Percentiles rank a stretch among this genome's conserved stretches.
Conservation (phyloP, 1,140 invertebrate species). For the Aphelenchoides avenae region DNA sequence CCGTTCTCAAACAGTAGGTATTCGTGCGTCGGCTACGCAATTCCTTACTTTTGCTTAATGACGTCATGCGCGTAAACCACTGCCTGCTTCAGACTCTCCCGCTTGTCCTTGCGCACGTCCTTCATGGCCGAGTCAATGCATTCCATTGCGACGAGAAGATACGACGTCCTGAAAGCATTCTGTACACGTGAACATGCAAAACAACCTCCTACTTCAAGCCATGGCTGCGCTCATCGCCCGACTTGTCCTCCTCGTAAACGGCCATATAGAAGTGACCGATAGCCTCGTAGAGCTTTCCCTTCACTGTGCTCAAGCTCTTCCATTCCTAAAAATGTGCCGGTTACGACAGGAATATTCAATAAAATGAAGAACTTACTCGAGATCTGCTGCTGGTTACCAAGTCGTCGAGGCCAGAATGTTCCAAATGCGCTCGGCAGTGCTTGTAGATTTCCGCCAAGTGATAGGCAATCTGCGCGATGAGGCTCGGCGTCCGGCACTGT, state of each 20-base stretch:
- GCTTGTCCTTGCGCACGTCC: slow-evolving; percentile 69
- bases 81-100: slow-evolving; percentile 64
- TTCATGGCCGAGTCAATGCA: slow-evolving; percentile 76
- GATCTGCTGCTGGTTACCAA: slow-evolving; percentile 70
- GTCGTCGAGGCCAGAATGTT: slow-evolving; percentile 65
- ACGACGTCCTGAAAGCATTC: slow-evolving; percentile 48
- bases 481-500: slow-evolving; percentile 84
- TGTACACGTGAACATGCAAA: slow-evolving; percentile 27
- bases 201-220: slow-evolving; percentile 7
- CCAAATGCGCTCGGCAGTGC: slow-evolving; percentile 6
- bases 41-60: slow-evolving; percentile 72
- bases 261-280: slow-evolving; percentile 77
- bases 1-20: slow-evolving; percentile 64
- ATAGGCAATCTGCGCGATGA: slow-evolving; percentile 73
- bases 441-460: slow-evolving; percentile 7
- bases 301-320: slow-evolving; percentile 62
- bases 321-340: slow-evolving; percentile 62
- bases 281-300: slow-evolving; percentile 61
- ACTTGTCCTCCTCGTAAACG: slow-evolving; percentile 82
- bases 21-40: no score
- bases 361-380: slow-evolving; percentile 65
- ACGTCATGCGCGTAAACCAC: slow-evolving; percentile 80
- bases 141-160: slow-evolving; percentile 72
- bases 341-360: slow-evolving; percentile 1
- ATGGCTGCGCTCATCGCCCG: slow-evolving; percentile 65